Conservation (phyloP, 35 echinoderm and acorn worm genomes). For the Patiria miniata region DNA sequence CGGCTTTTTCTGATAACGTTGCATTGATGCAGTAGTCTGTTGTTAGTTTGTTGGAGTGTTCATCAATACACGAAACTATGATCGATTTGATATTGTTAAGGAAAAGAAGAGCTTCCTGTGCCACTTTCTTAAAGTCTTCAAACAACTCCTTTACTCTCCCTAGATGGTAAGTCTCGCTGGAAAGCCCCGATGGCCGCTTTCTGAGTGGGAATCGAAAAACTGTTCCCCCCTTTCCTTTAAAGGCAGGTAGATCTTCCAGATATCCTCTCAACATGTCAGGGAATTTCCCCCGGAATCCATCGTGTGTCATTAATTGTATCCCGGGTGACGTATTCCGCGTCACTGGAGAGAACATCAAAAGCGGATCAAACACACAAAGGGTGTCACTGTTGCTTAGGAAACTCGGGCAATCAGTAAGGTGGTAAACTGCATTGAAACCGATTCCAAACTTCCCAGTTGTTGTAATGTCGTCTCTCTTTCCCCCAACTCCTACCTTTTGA, state of each 20-base stretch:
- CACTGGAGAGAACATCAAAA: conserved; percentile 25
- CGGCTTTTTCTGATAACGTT: not conserved
- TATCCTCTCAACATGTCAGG: conserved; percentile 52
- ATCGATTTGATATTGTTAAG: conserved; percentile 47
- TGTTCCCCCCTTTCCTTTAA: conserved; percentile 24
- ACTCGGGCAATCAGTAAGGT: conserved; percentile 81
- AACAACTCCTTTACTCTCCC: not conserved
- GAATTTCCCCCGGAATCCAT: conserved; percentile 10
- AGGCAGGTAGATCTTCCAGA: conserved; percentile 27
- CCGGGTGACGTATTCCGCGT: conserved; percentile 34
- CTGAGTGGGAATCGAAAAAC: conserved; percentile 64
- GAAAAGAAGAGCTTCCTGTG: conserved; percentile 37
- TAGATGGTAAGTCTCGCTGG: not conserved
- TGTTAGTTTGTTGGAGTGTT: not conserved
- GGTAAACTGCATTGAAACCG: conserved; percentile 87
- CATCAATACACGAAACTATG: conserved; percentile 43
- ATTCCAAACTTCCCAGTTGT: conserved; percentile 78
- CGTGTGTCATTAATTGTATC: not conserved
- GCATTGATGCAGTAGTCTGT: conserved; percentile 11
- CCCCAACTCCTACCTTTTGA: conserved; percentile 71
- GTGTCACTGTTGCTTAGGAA: conserved; percentile 56
- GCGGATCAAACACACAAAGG: conserved; percentile 73
- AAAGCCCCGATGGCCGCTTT: conserved; percentile 6
- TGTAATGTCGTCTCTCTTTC: conserved; percentile 47
- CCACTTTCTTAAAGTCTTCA: conserved; percentile 12